Base-by-base conservation (phyloP, 1,140 invertebrate species). In the Prorops nasuta region DNA sequence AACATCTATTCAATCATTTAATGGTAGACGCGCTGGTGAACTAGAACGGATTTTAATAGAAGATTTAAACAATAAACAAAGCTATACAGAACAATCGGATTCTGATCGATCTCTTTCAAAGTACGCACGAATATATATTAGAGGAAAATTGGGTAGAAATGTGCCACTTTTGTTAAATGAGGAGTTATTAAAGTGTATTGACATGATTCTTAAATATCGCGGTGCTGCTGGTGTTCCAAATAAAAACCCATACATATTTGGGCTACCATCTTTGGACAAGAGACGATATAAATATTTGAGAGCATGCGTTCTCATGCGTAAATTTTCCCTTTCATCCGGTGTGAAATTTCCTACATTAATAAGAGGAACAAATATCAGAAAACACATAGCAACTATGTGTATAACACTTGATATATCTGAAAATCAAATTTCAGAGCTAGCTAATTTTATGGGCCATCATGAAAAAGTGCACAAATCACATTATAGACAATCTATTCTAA, bases 351-450 rank as follows among this genome's bases (percentile, higher is more conserved):
- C 34, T 1, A 7, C 12, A 9, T 3, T 9, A 12, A 34, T 58
- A 36, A 35, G 55, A 19, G 55, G 51, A 3, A 59, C 53, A 0
- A 50, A 56, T 24, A 40, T 59, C 2, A 18, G 60, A 14, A 58
- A 59, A 20, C 56, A 62, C 3, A 50, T 62, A 9, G 60, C 60
- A 8, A 59, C 60, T 1, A 42, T 39, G 17, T 37, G 35, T 34
- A 12, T 37, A 31, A 31, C 35, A 3, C 17, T 53, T 1, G 44
- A 53, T 36, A 8, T 55, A 10, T 20, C 20, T 34, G 35, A 56
- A 0, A 22, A 42, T 22, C 37, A 53, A 34, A 16, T 53, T 17
- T 35, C 20, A 14, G 19, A 31, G 24, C 16, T 56, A 19, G 54
- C 54, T 0, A 48, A 53, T 17, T 56, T 44, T 20, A 53, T 56